phyloP scores from a whole-genome alignment of 2,888 invertebrate species.

The Drosophila quinaria region DNA sequence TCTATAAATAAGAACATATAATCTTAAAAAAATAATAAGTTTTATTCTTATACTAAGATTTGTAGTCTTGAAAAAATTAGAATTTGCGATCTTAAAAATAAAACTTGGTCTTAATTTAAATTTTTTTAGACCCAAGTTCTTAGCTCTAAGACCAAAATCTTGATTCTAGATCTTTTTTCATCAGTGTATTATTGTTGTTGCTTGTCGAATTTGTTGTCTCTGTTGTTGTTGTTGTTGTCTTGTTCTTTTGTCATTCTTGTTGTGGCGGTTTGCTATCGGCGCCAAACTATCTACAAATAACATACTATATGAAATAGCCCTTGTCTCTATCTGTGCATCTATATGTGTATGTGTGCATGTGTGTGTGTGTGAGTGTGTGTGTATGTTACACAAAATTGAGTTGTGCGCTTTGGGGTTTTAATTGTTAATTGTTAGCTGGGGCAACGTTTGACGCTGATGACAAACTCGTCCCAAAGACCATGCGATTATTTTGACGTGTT shows the following conservation, averaged over 20 bases:
- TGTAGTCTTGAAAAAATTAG: no score
- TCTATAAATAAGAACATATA: no score
- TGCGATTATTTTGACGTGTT: slow-evolving; percentile 57
- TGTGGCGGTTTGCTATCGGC: slow-evolving; percentile 56
- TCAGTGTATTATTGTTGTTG: slow-evolving; percentile 50
- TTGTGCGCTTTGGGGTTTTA: slow-evolving; percentile 80
- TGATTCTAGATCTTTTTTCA: no score
- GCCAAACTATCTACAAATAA: slow-evolving; percentile 59
- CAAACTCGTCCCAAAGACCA: slow-evolving; percentile 47
- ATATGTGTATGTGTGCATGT: slow-evolving; percentile 18
- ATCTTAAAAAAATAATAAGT: no score
- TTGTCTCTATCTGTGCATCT: slow-evolving; percentile 22
- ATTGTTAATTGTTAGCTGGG: slow-evolving; percentile 78
- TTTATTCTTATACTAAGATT: no score
- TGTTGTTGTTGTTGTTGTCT: slow-evolving; percentile 33
- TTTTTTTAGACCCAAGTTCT: no score
- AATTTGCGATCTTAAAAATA: no score
- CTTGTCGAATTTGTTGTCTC: slow-evolving; percentile 43
- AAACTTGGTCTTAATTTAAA: no score
- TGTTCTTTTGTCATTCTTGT: slow-evolving; percentile 45
- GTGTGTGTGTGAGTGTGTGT: slow-evolving; percentile 21
- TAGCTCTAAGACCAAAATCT: no score
- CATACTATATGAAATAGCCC: slow-evolving; percentile 57
- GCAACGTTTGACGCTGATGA: slow-evolving; percentile 64
- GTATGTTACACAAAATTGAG: slow-evolving; percentile 70